Evolutionary conservation across 2,113 vertebrate species (phyloP).

Genomic region (Psittacus erithacus): DNA sequence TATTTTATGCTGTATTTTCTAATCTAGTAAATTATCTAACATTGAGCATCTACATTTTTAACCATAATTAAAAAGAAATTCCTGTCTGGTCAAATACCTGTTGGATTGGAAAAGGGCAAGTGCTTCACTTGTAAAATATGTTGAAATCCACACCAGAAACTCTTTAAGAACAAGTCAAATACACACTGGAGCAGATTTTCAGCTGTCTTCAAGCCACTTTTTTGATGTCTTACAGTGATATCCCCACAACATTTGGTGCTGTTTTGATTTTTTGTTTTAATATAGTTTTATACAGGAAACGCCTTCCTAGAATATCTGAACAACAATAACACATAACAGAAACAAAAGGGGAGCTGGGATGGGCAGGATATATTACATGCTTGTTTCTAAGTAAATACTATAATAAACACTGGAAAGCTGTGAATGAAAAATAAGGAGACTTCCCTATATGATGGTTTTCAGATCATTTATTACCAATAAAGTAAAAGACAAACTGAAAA

Average conservation of each 20-base stretch:
- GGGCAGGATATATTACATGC: neutral
- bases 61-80: neutral
- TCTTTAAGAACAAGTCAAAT: neutral
- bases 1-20: neutral
- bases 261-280: neutral
- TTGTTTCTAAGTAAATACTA: constrained; percentile 7
- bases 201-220: neutral
- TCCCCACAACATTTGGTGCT: neutral
- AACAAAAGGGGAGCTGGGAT: neutral
- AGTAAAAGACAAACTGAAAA: constrained; percentile 66
- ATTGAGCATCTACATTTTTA: neutral
- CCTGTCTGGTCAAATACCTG: neutral
- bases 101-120: neutral
- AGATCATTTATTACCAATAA: constrained; percentile 76
- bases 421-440: constrained; percentile 21
- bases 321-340: neutral
- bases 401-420: neutral
- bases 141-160: neutral
- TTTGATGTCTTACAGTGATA: neutral
- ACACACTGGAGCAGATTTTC: neutral
- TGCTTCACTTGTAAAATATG: neutral
- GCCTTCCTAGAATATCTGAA: neutral
- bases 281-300: neutral
- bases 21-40: neutral
- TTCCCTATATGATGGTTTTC: constrained; percentile 3